Conservation (phyloP, 1,140 invertebrate species). For the Diorhabda carinulata region DNA sequence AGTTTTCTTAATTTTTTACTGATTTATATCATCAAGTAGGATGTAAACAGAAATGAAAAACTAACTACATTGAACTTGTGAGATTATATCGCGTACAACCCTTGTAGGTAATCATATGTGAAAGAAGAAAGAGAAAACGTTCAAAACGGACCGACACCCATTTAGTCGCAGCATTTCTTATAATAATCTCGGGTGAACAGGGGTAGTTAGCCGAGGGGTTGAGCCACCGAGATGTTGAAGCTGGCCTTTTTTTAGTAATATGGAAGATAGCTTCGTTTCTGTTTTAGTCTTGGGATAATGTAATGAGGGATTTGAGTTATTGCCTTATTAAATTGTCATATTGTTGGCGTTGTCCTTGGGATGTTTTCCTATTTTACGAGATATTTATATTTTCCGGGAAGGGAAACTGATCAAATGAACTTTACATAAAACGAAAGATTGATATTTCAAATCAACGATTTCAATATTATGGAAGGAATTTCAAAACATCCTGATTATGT, state of each 20-base stretch:
- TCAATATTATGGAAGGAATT: no score
- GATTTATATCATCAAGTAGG: no score
- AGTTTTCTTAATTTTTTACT: no score
- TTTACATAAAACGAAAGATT: no score
- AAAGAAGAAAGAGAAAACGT: slow-evolving; percentile 10
- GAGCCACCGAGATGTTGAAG: slow-evolving; percentile 22
- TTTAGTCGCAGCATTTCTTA: slow-evolving; percentile 43
- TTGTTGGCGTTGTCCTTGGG: slow-evolving; percentile 26
- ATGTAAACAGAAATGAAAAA: no score
- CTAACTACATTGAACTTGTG: no score
- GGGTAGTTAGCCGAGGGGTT: slow-evolving; percentile 39
- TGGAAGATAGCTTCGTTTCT: slow-evolving; percentile 29
- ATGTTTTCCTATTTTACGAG: neutral
- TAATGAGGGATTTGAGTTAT: slow-evolving; percentile 45
- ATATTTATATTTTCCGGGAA: neutral
- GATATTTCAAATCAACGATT: no score
- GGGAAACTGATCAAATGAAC: neutral
- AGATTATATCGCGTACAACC: neutral
- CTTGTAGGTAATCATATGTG: neutral
- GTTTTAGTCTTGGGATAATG: slow-evolving; percentile 41
- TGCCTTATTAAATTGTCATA: slow-evolving; percentile 40
- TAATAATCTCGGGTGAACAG: slow-evolving; percentile 43
- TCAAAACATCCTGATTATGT: no score
- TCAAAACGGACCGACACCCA: slow-evolving; percentile 34
- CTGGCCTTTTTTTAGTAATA: slow-evolving; percentile 41